Evolutionary conservation across 2,888 invertebrate species (phyloP), one percentile per base, ranked within the genome.

Genomic region (Clitarchus hookeri): DNA sequence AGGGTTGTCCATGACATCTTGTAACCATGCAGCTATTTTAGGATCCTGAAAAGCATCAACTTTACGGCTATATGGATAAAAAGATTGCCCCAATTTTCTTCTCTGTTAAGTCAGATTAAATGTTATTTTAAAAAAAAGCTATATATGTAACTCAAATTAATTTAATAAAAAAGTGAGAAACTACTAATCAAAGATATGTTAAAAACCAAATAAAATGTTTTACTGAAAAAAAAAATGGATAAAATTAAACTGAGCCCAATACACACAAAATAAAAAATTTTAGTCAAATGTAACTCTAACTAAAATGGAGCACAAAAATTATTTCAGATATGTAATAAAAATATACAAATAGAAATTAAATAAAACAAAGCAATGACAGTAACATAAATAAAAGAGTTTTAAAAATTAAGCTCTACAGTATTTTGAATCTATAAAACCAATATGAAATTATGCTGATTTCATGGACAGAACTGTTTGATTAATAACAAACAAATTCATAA

Each of bases 21-120:
- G 92, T 87, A 92, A 91, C 92, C 92, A 93, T 87, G 92, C 91
- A 87, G 92, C 92, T 89, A 92, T 91, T 88, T 92, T 92, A 44
- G 92, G 91, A 90, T 92, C 92, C 93, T 93, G 89, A 78, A 86
- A 87, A 85, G 65, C 65, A 65, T 65, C 65, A 65, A 65, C 65
- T 65, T 65, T 9, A 65, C 13, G 65, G 65, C 65, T 65, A n/a
- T n/a, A 65, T 19, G 8, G 16, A 65, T 48, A 65, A 16, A 9
- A 65, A 65, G 65, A n/a, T 8, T 65, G n/a, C 65, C 65, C 78
- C 77, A 19, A 26, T 26, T 65, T 25, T 12, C 25, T 27, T 53
- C 44, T 84, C n/a, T 26, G 25, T 26, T 65, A 23, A 25, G 26
- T 26, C 23, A 44, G 26, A 23, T 53, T 25, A n/a, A 19, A 8